Base-by-base conservation (phyloP, 1,140 invertebrate genomes). In the Globodera ellingtonae region DNA sequence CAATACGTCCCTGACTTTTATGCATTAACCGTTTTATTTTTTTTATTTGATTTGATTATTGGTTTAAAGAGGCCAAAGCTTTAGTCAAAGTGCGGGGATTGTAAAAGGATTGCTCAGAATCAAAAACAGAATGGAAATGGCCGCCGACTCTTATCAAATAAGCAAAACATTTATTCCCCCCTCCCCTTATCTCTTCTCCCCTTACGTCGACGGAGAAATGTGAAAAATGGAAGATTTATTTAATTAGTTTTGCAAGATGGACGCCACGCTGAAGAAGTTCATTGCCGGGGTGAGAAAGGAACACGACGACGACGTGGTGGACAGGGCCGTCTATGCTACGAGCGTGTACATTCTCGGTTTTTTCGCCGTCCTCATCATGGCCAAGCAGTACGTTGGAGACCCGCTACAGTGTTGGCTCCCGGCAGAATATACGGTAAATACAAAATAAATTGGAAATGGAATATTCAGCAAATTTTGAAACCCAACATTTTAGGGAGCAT, bases 361-460 rank as follows among this genome's bases (percentile, higher is more conserved):
- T 66, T 84, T 84, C 69, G 85, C 84, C 6, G 74, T 86, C 15
- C 56, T 84, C 44, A 82, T 85, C 35, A 87, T 85, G 79, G 84
- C 85, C 46, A 86, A 81, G 65, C 84, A 85, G 75, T 85, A 87
- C 79, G 84, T 85, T 24, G 84, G 84, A 10, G 78, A 84, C 8
- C 84, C 84, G 18, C 46, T 85, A 21, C 70, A 85, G 70, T 85
- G 84, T 69, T 85, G 83, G 85, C 15, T 85, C 35, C 85, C 85
- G n/a, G 84, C 84, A 13, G 84, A 84, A 67, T 84, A 84, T 74
- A 86, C 83, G 44, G 81, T 85, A 15, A 65, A 4, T 56, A 18
- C 21, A 21, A 1, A 76, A 35, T 35, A 35, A 35, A 35, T 35
- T 35, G 35, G 35, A 35, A 35, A 2, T 35, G 35, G 35, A 35